These are phyloP conservation scores for Sigmodon hispidus DNA, from an alignment of 2,113 vertebrate genomes.

Conservation along the genomic window DNA sequence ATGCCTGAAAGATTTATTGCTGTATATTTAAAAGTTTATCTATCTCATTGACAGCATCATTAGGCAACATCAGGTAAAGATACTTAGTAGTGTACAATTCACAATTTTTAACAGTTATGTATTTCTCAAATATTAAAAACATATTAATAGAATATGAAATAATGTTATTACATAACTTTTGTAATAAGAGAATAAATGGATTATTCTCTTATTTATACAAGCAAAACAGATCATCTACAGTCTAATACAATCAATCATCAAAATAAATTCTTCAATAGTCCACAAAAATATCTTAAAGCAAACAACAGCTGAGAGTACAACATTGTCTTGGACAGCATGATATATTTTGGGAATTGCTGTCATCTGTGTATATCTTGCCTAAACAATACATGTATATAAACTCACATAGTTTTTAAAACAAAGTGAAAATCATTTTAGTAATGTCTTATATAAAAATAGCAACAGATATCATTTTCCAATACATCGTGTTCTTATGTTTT, in stretches of 20 bases:
- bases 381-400: background rate
- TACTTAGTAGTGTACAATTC: background rate
- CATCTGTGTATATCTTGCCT: background rate
- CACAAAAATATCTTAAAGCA: background rate
- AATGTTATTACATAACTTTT: background rate
- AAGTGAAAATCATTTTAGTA: background rate
- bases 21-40: background rate
- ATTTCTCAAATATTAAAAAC: background rate
- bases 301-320: background rate
- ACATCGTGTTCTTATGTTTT: background rate
- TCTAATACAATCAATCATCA: background rate
- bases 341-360: background rate
- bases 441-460: background rate
- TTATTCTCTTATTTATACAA: background rate
- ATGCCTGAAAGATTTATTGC: background rate
- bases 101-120: background rate
- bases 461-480: background rate
- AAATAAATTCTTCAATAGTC: background rate
- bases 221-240: background rate
- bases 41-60: background rate
- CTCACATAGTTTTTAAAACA: background rate
- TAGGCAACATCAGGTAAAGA: background rate
- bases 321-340: background rate
- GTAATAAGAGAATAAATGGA: background rate
- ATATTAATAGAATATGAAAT: background rate